Evolutionary conservation across 2,797 vertebrate genomes (phyloP), one percentile per base, ranked within the genome.

Genomic region (Todus mexicanus): DNA sequence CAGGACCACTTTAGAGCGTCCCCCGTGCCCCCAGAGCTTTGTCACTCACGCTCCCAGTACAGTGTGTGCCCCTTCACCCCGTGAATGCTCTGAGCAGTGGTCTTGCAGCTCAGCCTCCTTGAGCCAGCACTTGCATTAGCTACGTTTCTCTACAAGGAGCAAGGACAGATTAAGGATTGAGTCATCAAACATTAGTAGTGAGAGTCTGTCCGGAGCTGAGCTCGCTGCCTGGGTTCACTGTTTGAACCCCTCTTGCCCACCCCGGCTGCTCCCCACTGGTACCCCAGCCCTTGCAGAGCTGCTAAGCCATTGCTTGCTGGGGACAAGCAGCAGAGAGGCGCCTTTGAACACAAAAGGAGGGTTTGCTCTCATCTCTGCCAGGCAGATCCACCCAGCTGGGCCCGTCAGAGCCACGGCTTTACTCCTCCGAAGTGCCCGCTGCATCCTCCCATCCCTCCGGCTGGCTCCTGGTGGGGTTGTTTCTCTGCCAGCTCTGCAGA

Each of bases 351-450:
- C 0, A 2, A 51, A 19, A 68, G 43, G 19, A 54, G 33, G 15
- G 20, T 37, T 66, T 56, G 48, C 33, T 87, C 29, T 60, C 53
- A 13, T 45, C 40, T 87, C 45, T 54, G 35, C 29, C 0, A 1
- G 70, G 53, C 20, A 45, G n/a, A 54, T 15, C 16, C 38, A 11
- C 9, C 17, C 56, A 33, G 9, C n/a, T 6, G 45, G 35, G 61
- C 22, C 27, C 1, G 0, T 35, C 23, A 12, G 5, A 51, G 35
- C 29, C 37, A 27, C 26, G 9, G 18, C 53, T 69, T 71, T 5
- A 9, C 40, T 20, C 57, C 31, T 43, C 31, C 17, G 19, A 4
- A 48, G 31, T 15, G 35, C 13, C 60, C 1, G 0, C 0, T 29
- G 70, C 23, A 10, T 4, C 10, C 20, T n/a, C 31, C 47, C 23